These are phyloP conservation scores for Notiomystis cincta DNA, from an alignment of 2,113 vertebrate species.

Conservation along the genomic window DNA sequence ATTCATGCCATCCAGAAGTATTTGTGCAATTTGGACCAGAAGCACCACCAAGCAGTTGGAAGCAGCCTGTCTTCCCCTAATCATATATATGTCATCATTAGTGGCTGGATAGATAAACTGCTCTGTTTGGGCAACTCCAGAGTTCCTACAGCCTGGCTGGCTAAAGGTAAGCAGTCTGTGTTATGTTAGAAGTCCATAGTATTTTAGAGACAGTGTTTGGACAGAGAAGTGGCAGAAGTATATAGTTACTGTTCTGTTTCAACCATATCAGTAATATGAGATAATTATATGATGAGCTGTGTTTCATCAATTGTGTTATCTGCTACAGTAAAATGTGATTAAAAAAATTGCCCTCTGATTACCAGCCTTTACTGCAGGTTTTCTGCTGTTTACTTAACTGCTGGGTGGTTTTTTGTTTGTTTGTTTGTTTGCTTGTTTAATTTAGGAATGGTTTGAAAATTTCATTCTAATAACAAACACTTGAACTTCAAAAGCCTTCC, in stretches of 20 bases:
- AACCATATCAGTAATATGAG: slow-evolving; percentile 49
- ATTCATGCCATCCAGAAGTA: not conserved
- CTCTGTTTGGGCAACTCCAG: not conserved
- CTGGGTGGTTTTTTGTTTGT: accelerated
- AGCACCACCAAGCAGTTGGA: not conserved
- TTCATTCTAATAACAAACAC: not conserved
- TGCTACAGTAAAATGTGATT: slow-evolving; percentile 58
- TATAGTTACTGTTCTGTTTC: slow-evolving; percentile 42
- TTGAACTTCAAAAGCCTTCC: not conserved
- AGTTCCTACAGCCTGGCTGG: not conserved
- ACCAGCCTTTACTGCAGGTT: not conserved
- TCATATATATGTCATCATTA: not conserved
- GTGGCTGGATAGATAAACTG: not conserved
- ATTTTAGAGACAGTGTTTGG: not conserved
- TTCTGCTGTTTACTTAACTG: slow-evolving; percentile 9
- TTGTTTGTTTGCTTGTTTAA: not conserved
- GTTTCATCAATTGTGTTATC: slow-evolving; percentile 36
- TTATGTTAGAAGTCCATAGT: not conserved
- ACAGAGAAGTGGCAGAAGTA: slow-evolving; percentile 24
- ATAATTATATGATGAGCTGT: slow-evolving; percentile 44
- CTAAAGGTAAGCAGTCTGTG: not conserved
- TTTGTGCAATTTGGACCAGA: not conserved
- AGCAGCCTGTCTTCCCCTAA: not conserved
- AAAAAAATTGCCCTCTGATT: slow-evolving; percentile 13
- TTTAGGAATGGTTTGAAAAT: not conserved